Base-by-base conservation (phyloP, 2,888 invertebrate genomes). In the Actias luna region DNA sequence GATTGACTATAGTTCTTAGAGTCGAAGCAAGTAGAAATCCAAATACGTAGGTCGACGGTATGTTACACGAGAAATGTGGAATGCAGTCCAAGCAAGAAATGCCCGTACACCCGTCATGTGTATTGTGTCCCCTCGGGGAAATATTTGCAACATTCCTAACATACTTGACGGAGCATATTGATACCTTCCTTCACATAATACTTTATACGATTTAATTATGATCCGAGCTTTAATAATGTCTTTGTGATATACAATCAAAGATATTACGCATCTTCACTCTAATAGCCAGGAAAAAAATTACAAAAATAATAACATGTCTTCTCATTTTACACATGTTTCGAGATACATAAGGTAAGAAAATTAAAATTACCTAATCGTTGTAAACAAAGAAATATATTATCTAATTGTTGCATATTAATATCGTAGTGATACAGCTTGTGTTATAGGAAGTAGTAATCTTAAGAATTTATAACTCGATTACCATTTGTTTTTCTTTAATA, bases 21-120 rank as follows among this genome's bases (percentile, higher is more conserved):
- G 55, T 33, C 25, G 31, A 36, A 18, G 42, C 31, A 58, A 62
- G 42, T 62, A 62, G 61, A 58, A 62, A 62, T 58, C 39, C 66
- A 62, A 65, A 66, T 67, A 68, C 29, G 74, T 73, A 69, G 75
- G 76, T 73, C 73, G 75, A 72, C 73, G 72, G 75, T 75, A 75
- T 77, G 83, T 83, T 86, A 88, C 86, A 85, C 79, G 77, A 76
- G 85, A 76, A 80, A 80, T 77, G 69, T 78, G 84, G 88, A 87
- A 88, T 88, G 89, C 80, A 78, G 88, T 75, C 75, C 77, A 72
- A 77, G 79, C 87, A 85, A 86, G 84, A 85, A 87, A 77, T 82
- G 78, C 81, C 78, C 82, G 77, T 76, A 72, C 69, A 65, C 73
- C 67, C 71, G 68, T 74, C 71, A 72, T 72, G 64, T 65, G 74